A percentile compares a stretch with the other conserved stretches of the same genome.
Conservation (phyloP, 2,888 invertebrate genomes). For the Arrhopalites spinosus region DNA sequence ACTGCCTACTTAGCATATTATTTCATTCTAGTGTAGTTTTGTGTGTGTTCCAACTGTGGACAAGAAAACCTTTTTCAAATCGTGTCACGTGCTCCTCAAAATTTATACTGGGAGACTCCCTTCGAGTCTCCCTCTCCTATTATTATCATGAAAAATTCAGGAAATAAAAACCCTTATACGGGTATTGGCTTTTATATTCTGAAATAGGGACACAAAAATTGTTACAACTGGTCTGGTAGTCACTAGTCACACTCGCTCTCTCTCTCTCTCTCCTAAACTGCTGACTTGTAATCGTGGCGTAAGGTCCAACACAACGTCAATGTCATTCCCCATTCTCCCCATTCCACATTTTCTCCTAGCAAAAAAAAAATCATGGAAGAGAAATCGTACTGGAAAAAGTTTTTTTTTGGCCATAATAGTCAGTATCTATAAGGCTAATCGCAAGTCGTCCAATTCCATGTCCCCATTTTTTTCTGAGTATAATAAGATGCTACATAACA, state of each 20-base stretch:
- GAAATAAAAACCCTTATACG: not conserved
- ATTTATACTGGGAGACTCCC: not conserved
- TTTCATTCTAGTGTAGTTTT: slow-evolving; percentile 3
- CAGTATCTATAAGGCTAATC: no score
- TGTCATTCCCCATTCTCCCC: not conserved
- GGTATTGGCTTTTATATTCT: not conserved
- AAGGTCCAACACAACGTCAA: slow-evolving; percentile 9
- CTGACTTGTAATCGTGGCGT: slow-evolving; percentile 2
- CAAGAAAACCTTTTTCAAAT: slow-evolving; percentile 29
- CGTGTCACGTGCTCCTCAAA: slow-evolving; percentile 23
- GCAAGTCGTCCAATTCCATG: no score
- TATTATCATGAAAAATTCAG: not conserved
- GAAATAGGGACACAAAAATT: no score
- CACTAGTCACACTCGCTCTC: no score
- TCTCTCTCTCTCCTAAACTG: not conserved
- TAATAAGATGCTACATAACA: no score
- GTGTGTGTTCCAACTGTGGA: slow-evolving; percentile 3
- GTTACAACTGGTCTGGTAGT: no score
- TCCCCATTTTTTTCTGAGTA: no score
- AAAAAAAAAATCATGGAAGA: not conserved
- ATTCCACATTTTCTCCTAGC: not conserved
- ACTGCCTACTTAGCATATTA: slow-evolving; percentile 27
- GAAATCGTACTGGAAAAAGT: not conserved
- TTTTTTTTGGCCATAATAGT: no score
- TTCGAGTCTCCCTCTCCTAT: slow-evolving; percentile 1